phyloP scores from a whole-genome alignment of 2,113 vertebrate genomes.

The Sterrhoptilus dennistouni region DNA sequence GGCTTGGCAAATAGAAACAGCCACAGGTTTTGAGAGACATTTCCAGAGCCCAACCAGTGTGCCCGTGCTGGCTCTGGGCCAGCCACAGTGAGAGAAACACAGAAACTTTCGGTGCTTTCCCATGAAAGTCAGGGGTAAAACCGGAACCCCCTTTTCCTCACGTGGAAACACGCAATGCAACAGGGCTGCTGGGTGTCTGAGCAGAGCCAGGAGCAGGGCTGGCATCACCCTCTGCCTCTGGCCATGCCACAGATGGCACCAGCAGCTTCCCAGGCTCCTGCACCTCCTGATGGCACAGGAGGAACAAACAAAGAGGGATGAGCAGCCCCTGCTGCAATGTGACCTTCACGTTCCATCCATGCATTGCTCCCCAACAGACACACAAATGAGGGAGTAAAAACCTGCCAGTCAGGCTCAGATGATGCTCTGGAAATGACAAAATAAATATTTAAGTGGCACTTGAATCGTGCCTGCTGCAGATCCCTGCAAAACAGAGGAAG shows the following conservation, averaged over 20 bases:
- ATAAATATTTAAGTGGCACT: not conserved
- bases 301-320: not conserved
- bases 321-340: not conserved
- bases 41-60: too few species aligned
- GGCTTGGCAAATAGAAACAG: too few species aligned
- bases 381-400: not conserved
- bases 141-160: too few species aligned
- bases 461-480: not conserved
- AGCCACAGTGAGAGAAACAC: too few species aligned
- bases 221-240: not conserved
- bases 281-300: not conserved
- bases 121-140: too few species aligned
- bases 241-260: conserved; percentile 19
- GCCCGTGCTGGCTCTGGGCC: too few species aligned
- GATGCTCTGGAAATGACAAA: not conserved
- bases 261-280: not conserved
- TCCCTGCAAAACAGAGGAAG: not conserved
- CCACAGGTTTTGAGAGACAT: too few species aligned
- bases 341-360: not conserved
- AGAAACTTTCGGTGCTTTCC: too few species aligned
- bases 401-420: not conserved
- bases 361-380: not conserved
- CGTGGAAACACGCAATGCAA: too few species aligned
- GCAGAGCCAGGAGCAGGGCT: not conserved
- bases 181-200: not conserved